Percentiles rank a stretch among this genome's conserved stretches.
Conservation (phyloP, 2,888 invertebrate species). For the Agonopterix alstromeriana region DNA sequence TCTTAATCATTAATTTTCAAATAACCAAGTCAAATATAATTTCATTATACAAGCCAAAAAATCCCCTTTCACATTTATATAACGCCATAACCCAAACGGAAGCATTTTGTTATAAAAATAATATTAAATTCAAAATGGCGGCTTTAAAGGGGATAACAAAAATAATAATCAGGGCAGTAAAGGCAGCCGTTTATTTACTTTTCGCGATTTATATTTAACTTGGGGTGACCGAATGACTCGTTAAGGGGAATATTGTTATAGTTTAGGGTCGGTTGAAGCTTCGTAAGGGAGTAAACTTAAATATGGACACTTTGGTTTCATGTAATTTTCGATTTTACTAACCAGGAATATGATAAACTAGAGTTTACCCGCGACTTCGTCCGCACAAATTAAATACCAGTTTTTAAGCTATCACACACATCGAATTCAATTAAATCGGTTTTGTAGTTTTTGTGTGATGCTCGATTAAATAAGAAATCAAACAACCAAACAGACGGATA, state of each 20-base stretch:
- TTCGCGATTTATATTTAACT: constrained; percentile 61
- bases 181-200: constrained; percentile 72
- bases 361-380: no score
- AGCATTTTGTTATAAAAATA: constrained; percentile 21
- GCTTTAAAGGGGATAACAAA: constrained; percentile 47
- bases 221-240: constrained; percentile 44
- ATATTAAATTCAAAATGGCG: constrained; percentile 60
- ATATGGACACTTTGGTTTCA: no score
- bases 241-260: constrained; percentile 47
- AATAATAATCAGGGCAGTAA: constrained; percentile 73
- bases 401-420: no score
- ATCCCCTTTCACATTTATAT: constrained; percentile 7
- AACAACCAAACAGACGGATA: no score
- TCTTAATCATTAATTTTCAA: no score
- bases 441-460: no score
- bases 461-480: no score
- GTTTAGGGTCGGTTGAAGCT: constrained; percentile 26
- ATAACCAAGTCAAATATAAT: no score
- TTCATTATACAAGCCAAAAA: not conserved
- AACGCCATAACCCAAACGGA: constrained; percentile 29
- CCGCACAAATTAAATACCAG: no score
- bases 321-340: no score
- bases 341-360: no score
- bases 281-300: not conserved
- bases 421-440: no score